Percentiles rank a stretch among this genome's conserved stretches.
These are phyloP conservation scores for Rhogogaster chlorosoma DNA, from an alignment of 2,888 invertebrate genomes.

Conservation along the genomic window DNA sequence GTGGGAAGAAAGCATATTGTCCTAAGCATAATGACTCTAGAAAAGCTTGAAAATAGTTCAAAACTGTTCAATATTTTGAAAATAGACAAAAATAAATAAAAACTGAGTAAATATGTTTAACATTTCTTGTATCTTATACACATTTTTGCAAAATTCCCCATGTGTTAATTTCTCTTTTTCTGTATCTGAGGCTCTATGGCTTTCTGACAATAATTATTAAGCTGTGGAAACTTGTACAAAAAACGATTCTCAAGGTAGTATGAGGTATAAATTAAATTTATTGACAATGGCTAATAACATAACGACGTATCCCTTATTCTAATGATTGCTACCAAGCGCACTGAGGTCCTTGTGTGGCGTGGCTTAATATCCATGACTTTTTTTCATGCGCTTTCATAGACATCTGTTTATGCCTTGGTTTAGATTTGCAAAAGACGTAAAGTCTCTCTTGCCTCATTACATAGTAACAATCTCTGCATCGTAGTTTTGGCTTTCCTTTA, in stretches of 20 bases:
- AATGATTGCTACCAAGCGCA: constrained; percentile 78
- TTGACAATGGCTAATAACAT: not conserved
- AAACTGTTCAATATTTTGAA: not conserved
- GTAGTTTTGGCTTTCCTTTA: constrained; percentile 83
- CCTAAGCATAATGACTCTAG: not conserved
- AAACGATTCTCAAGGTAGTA: not conserved
- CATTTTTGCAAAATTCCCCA: not conserved
- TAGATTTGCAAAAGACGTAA: constrained; percentile 87
- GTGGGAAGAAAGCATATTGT: not conserved
- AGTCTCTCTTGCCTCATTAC: constrained; percentile 84
- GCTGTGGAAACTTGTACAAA: not conserved
- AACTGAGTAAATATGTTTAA: not conserved
- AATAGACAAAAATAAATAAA: not conserved
- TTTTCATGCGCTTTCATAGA: constrained; percentile 84
- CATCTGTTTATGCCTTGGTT: constrained; percentile 91
- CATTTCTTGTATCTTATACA: not conserved
- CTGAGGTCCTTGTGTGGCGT: constrained; percentile 84
- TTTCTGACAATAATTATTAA: not conserved
- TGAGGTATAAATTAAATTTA: not conserved
- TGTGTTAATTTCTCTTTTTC: not conserved
- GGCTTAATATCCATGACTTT: constrained; percentile 88
- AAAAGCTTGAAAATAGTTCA: not conserved
- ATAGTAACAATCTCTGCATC: constrained; percentile 90
- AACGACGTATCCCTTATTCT: not conserved
- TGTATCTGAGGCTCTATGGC: not conserved